Evolutionary conservation across 2,113 vertebrate genomes (phyloP), one percentile per base, ranked within the genome.

Genomic region (Struthidea cinerea): DNA sequence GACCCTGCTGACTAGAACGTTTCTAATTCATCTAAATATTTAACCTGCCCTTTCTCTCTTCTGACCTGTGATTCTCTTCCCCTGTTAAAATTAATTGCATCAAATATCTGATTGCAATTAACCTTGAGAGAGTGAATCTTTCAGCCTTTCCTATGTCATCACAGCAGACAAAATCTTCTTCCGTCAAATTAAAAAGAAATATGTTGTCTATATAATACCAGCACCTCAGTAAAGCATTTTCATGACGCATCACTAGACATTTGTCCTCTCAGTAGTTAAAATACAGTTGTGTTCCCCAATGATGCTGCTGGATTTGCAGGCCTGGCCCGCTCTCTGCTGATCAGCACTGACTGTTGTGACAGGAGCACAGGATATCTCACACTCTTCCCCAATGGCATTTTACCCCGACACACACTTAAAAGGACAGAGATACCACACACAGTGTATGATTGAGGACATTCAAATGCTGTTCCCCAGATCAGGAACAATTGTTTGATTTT

Each of bases 101-200:
- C 8, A 82, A 75, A 75, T 47, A 71, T 64, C 47, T 93, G 81
- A 89, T 94, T 82, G 90, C 85, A 97, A 95, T 94, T 96, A 89
- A 93, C 95, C 93, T 85, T 91, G 74, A 77, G 65, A 64, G 9
- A 82, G 61, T 71, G 88, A 96, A 79, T 89, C 87, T 90, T 87
- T 89, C 90, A 83, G 49, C 57, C 35, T 95, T 87, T 93, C 53
- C 37, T 79, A 16, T 79, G 86, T 83, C 82, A 82, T 60, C 75
- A 47, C 37, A 71, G 46, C 74, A 84, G 33, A 87, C 65, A 82
- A 91, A 96, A 94, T 27, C 35, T 91, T 95, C 53, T 75, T 50
- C 49, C 1, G 10, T 82, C 92, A 94, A 82, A 93, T 85, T 91
- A 91, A 91, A 75, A 93, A 85, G 73, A 94, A 74, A 74, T 95